phyloP scores from a whole-genome alignment of 2,113 vertebrate species.

The Progne subis region DNA sequence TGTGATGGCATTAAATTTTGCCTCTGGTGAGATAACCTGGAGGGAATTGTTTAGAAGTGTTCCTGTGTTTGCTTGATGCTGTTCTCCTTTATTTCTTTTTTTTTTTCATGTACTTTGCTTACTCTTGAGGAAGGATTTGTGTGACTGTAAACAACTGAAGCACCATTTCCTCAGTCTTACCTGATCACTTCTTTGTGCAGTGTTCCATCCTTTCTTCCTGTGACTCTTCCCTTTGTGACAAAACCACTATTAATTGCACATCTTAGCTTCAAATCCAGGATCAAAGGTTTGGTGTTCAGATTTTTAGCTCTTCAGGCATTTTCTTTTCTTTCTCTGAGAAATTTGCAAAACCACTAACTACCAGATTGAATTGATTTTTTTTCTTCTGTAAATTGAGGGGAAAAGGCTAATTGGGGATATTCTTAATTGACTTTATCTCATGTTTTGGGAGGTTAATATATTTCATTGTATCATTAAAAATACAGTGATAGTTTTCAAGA shows the following conservation, averaged over 20 bases:
- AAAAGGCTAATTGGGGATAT: not conserved
- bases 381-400: not conserved
- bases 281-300: not conserved
- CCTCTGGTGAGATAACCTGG: not conserved
- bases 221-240: not conserved
- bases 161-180: not conserved
- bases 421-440: not conserved
- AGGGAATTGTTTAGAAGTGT: not conserved
- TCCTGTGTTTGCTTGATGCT: not conserved
- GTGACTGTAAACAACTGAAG: not conserved
- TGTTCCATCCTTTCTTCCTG: not conserved
- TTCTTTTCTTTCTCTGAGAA: not conserved
- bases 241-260: not conserved
- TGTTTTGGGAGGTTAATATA: not conserved
- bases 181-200: not conserved
- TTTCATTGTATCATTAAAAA: not conserved
- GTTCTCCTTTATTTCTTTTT: not conserved
- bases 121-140: not conserved
- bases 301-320: constrained; percentile 21
- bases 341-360: not conserved
- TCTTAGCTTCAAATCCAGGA: not conserved
- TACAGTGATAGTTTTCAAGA: not conserved
- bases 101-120: not conserved
- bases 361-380: not conserved
- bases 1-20: not conserved